A percentile compares a stretch with the other conserved stretches of the same genome.
Evolutionary conservation across 2,113 vertebrate species (phyloP).

Genomic region (Genyomyrus donnyi): DNA sequence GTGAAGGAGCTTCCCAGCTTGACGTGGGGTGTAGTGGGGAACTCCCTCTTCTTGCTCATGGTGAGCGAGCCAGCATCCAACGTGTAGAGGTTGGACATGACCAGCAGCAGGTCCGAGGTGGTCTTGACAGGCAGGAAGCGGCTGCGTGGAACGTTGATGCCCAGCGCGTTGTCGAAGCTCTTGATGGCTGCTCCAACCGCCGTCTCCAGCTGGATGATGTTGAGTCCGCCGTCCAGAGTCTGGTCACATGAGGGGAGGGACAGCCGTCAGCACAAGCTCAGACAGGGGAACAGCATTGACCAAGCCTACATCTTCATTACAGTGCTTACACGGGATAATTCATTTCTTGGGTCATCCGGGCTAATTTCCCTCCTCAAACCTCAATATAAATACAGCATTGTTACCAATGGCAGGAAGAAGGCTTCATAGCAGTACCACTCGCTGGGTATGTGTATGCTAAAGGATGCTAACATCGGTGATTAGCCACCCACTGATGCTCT

Average conservation of each 20-base stretch:
- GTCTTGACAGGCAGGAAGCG: constrained; percentile 97
- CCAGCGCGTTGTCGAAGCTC: constrained; percentile 88
- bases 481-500: background rate
- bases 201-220: constrained; percentile 93
- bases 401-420: background rate
- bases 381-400: background rate
- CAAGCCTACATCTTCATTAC: background rate
- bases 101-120: constrained; percentile 87
- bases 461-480: background rate
- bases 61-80: constrained; percentile 88
- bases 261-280: background rate
- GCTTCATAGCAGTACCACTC: background rate
- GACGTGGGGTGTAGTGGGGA: constrained; percentile 84
- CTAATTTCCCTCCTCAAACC: background rate
- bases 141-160: constrained; percentile 94
- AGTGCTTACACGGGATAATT: background rate
- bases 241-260: constrained; percentile 40
- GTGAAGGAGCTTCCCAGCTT: constrained; percentile 97
- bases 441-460: background rate
- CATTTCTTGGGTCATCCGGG: background rate
- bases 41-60: constrained; percentile 90
- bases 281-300: background rate
- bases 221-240: constrained; percentile 89
- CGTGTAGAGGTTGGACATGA: constrained; percentile 96
- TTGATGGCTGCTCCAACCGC: constrained; percentile 94